A percentile compares a stretch with the other conserved stretches of the same genome.
phyloP scores from a whole-genome alignment of 1,140 invertebrate genomes.

The Diabrotica undecimpunctata region DNA sequence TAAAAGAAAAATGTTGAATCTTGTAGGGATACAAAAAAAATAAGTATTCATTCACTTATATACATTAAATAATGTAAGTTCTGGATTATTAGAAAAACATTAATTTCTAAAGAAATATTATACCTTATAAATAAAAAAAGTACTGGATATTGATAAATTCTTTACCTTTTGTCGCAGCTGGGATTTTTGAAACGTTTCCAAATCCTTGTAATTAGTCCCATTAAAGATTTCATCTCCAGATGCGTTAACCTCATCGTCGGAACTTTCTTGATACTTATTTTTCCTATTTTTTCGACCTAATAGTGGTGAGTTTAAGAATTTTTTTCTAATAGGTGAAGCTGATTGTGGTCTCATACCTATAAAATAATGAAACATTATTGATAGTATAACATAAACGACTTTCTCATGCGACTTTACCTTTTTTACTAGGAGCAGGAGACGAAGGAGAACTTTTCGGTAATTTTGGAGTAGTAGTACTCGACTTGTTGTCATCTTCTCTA shows the following conservation, averaged over 20 bases:
- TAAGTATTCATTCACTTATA: too few relatives aligned
- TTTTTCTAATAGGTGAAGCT: conserved; percentile 73
- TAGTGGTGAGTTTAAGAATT: conserved; percentile 77
- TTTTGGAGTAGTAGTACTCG: conserved; percentile 57
- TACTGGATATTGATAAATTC: too few relatives aligned
- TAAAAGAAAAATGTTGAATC: too few relatives aligned
- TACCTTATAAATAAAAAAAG: too few relatives aligned
- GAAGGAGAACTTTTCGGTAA: conserved; percentile 67
- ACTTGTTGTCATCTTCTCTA: conserved; percentile 49
- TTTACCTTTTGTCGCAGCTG: conserved; percentile 87
- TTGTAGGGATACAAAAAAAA: too few relatives aligned
- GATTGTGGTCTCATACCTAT: conserved; percentile 67
- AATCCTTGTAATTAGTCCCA: conserved; percentile 74
- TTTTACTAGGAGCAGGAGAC: conserved; percentile 67
- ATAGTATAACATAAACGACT: too few relatives aligned
- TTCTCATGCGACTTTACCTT: conserved; percentile 40
- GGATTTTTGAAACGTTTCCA: conserved; percentile 93
- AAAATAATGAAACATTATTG: neutral
- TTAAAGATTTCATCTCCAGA: conserved; percentile 62
- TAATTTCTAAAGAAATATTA: too few relatives aligned
- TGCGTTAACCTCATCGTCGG: conserved; percentile 75
- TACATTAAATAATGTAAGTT: too few relatives aligned
- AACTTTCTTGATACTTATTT: conserved; percentile 74
- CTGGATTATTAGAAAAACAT: too few relatives aligned
- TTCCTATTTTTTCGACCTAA: conserved; percentile 67